Conservation (phyloP, 1,140 invertebrate genomes). For the Drosophila hydei region DNA sequence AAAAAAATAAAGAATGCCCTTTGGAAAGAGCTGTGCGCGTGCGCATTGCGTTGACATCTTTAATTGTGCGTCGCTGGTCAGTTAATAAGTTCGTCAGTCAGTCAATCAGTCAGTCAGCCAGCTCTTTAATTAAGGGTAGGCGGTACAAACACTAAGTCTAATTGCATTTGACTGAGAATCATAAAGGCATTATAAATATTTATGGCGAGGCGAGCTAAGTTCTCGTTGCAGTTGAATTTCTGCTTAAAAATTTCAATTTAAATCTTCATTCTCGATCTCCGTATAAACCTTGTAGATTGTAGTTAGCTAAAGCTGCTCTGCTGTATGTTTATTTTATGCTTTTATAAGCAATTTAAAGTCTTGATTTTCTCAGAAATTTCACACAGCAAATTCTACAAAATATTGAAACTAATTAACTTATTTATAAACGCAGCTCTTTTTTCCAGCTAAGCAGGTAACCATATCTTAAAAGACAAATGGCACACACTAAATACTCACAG, state of each 20-base stretch:
- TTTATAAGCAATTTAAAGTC: neutral
- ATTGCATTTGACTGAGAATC: conserved; percentile 62
- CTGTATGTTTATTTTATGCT: neutral
- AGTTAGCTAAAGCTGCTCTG: neutral
- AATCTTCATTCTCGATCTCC: too few species aligned
- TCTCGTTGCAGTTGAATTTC: too few species aligned
- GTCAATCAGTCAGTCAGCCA: conserved; percentile 7
- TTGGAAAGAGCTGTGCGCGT: conserved; percentile 31
- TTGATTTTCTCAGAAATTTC: neutral
- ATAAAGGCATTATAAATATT: neutral
- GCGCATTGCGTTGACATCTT: conserved; percentile 44
- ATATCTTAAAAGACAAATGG: conserved; percentile 29
- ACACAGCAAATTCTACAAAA: neutral
- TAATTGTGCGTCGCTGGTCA: conserved; percentile 52
- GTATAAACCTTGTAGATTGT: too few species aligned
- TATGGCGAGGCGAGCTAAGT: neutral
- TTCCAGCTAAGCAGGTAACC: neutral
- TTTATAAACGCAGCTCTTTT: neutral
- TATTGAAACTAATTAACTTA: neutral
- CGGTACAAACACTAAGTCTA: conserved; percentile 60
- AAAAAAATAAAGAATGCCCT: conserved; percentile 43
- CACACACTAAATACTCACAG: conserved; percentile 12
- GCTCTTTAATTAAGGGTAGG: conserved; percentile 68
- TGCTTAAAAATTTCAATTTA: neutral
- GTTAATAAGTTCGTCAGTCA: conserved; percentile 13